A percentile compares a stretch with the other conserved stretches of the same genome.
These are phyloP conservation scores for Mungos mungo DNA, from an alignment of 2,113 vertebrate genomes.

Conservation along the genomic window DNA sequence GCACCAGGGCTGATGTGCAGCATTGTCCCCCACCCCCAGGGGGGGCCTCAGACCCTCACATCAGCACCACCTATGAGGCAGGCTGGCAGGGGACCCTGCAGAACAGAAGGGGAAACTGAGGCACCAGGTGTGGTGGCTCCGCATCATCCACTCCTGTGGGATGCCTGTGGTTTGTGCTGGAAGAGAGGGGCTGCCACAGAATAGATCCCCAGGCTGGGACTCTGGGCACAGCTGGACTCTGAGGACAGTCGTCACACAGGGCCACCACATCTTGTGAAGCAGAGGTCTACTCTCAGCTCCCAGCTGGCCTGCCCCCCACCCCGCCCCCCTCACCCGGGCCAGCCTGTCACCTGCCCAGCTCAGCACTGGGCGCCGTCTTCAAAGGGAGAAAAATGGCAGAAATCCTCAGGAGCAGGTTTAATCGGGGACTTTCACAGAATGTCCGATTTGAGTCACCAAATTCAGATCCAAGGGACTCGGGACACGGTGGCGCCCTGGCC, in stretches of 20 bases:
- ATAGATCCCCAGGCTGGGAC: too few species aligned
- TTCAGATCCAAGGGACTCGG: background rate
- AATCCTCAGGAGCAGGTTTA: background rate
- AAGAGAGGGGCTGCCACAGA: background rate
- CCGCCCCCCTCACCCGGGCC: background rate
- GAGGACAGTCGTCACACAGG: background rate
- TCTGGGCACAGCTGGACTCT: too few species aligned
- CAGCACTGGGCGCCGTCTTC: background rate
- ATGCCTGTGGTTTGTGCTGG: background rate
- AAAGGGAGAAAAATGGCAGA: background rate
- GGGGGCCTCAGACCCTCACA: background rate
- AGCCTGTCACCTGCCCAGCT: background rate
- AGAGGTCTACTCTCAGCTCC: too few species aligned
- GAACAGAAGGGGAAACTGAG: background rate
- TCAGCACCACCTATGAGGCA: background rate
- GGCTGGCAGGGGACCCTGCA: background rate
- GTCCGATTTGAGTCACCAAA: background rate
- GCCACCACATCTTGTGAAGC: background rate
- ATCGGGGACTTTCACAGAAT: background rate
- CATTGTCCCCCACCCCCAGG: fast-evolving
- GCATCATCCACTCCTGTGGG: background rate
- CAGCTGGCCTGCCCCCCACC: too few species aligned
- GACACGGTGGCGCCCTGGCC: background rate
- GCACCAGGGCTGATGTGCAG: background rate
- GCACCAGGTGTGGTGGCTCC: background rate